These are phyloP conservation scores for Linurgus olivaceus DNA, from an alignment of 2,797 vertebrate species.

Conservation along the genomic window DNA sequence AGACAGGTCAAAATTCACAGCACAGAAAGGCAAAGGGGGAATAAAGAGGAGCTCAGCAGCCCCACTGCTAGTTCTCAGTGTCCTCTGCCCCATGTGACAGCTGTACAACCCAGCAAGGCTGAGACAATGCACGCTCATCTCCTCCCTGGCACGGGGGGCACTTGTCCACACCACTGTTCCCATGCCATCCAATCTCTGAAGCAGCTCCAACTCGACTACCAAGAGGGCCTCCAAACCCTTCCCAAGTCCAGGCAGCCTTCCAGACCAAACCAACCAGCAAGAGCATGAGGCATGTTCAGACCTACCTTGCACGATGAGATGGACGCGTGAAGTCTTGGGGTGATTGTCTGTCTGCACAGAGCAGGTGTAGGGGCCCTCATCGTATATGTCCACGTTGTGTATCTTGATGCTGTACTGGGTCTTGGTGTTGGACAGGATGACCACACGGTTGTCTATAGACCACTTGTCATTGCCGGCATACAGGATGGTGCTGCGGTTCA, in stretches of 20 bases:
- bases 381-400: constrained; percentile 89
- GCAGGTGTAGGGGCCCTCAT: constrained; percentile 95
- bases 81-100: fast-evolving
- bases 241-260: not conserved
- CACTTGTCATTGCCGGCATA: constrained; percentile 95
- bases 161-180: too few species aligned
- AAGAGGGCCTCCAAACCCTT: not conserved
- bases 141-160: fast-evolving
- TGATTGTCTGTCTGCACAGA: constrained; percentile 96
- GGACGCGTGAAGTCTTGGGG: constrained; percentile 91
- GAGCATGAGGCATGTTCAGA: fast-evolving
- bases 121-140: fast-evolving
- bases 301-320: constrained; percentile 95
- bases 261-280: fast-evolving
- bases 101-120: fast-evolving
- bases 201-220: fast-evolving
- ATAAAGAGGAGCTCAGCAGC: not conserved
- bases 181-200: fast-evolving
- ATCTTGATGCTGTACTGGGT: constrained; percentile 98
- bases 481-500: constrained; percentile 96
- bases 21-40: fast-evolving
- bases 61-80: fast-evolving
- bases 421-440: constrained; percentile 88
- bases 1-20: not conserved
- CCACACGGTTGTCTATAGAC: constrained; percentile 94